Base-by-base conservation (phyloP, 2,888 invertebrate species). In the Drosophila infuscata region DNA sequence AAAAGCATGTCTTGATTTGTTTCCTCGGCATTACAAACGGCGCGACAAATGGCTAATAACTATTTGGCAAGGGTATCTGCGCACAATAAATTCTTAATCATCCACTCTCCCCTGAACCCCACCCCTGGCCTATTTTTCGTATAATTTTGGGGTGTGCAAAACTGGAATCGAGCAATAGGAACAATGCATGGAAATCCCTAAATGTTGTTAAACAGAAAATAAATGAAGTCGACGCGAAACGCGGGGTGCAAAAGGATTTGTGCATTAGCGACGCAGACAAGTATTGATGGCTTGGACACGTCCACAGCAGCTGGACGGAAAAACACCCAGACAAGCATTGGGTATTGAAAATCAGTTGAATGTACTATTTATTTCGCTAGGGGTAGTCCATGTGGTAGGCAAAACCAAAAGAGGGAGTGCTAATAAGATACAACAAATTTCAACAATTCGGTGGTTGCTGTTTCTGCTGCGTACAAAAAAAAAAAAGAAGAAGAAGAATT, bases 201-300 rank as follows among this genome's bases (percentile, higher is more conserved):
- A 90, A 84, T 86, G 82, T 81, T 90, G 89, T 86, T 91, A 91
- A 91, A 88, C 88, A 90, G 79, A 84, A 91, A 91, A 91, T 83
- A 90, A 90, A 90, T 91, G 90, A 90, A 86, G 79, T 76, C 70
- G 66, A 61, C 73, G 77, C 70, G 71, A 60, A 57, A 60, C 59
- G 66, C 58, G 69, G 83, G 73, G 84, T 69, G 77, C 70, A 73
- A 74, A 84, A 74, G 82, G 81, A 88, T 83, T 84, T 87, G 74
- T 74, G 88, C 85, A 76, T 80, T 74, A 80, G 77, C 71, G 71
- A 63, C 61, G 67, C 56, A 71, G 86, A 85, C 86, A 85, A 83
- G 88, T 88, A 88, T 83, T 86, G 83, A 83, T 86, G 78, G 82
- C 86, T 29, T 68, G 82, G 82, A 76, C 71, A 76, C 11, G 66